Base-by-base conservation (phyloP, 2,797 vertebrate species). In the Mareca penelope region DNA sequence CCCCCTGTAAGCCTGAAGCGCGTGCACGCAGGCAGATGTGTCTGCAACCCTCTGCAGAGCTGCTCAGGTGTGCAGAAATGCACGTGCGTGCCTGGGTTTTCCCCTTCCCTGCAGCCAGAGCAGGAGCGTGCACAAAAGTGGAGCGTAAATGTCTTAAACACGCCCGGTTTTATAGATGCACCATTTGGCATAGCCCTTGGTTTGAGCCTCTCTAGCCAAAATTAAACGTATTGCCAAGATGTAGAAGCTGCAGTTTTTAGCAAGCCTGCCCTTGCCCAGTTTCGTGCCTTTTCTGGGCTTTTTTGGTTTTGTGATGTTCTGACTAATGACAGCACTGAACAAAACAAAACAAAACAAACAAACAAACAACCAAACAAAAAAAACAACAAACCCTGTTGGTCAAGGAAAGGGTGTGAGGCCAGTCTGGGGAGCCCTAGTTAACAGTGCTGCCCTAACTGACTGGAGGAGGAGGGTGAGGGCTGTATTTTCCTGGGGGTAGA, bases 61-160 rank as follows among this genome's bases (percentile, higher is more conserved):
- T 6, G 0, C 28, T 16, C 15, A 6, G 68, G 26, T 17, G 2
- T 6, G 16, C 7, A 7, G 4, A 80, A 33, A 16, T 2, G 9
- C 59, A 9, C 1, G 2, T 6, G 56, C 19, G 3, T 0, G 0
- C 3, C 2, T 1, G 50, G 50, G 10, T 29, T 72, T 63, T 17
- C 28, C 28, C 29, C 17, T 56, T 72, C 42, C 10, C 23, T 1
- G 12, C 37, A 44, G 39, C 29, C 46, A 12, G 1, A 33, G 53
- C 3, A 15, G 52, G 21, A 73, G 28, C 3, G 42, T 46, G 57
- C 0, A 4, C 21, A 14, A 56, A 56, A 39, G 28, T 29, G 35
- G 48, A 50, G 5, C 29, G 6, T 31, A 23, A 75, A 53, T 6
- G 6, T 23, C 67, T 88, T 15, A 5, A 57, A 9, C 6, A 0